Evolutionary conservation across 2,113 vertebrate species (phyloP), one percentile per base, ranked within the genome.

Genomic region (Galemys pyrenaicus): DNA sequence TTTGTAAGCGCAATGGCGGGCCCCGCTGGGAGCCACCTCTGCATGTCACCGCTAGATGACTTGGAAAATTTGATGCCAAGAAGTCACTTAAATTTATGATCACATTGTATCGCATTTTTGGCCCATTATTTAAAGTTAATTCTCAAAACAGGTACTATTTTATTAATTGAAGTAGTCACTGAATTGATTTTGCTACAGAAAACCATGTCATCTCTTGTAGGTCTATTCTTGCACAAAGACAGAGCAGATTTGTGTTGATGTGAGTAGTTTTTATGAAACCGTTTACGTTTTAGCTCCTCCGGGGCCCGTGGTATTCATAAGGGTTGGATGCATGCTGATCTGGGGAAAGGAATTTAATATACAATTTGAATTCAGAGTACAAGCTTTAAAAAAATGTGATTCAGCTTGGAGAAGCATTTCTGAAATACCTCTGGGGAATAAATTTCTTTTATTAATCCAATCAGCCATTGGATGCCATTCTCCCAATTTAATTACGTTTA

Each of bases 371-470:
- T 96, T 95, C 92, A 94, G 92, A 94, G 44, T 26, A 65, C 44
- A 70, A 5, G 58, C 60, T 96, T 93, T 92, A 41, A 73, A 87
- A 87, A 70, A 73, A 97, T 62, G 60, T 35, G 86, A 95, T 62
- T 81, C 37, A 70, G 67, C 41, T 71, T 92, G 84, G 94, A 95
- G 93, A 97, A 85, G 92, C 39, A 3, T 84, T 96, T 96, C 88
- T 78, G 89, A 94, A 94, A 93, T 89, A 83, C 84, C 96, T 89
- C 74, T 83, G 85, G 91, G 89, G 87, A 95, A 96, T 84, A 78
- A 30, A 87, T 95, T 95, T 94, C 92, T 91, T 89, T 84, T 95
- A 95, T 95, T 96, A 97, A 97, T 97, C 90, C 65, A 94, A 95
- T 82, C 88, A 92, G 84, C 94, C 91, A 94, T 73, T 95, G 95